Percentiles rank a stretch among this genome's conserved stretches.
Conservation (phyloP, 2,888 invertebrate genomes). For the Nyleta sp. region DNA sequence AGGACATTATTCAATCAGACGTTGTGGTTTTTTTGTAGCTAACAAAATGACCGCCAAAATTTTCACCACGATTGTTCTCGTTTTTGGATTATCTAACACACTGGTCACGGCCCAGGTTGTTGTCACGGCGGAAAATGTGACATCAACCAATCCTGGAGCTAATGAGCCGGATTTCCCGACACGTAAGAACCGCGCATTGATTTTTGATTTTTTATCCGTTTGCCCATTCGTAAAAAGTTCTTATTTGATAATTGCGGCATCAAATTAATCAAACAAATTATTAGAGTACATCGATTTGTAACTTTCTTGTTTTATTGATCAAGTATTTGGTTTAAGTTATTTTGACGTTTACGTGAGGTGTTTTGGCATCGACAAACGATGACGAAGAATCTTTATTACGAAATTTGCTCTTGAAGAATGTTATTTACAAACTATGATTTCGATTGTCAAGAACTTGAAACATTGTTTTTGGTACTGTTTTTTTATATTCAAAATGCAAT, state of each 20-base stretch:
- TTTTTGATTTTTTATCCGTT: too few species aligned
- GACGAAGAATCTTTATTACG: not conserved
- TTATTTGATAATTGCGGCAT: too few species aligned
- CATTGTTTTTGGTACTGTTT: too few species aligned
- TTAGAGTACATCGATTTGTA: too few species aligned
- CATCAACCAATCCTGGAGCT: slow-evolving; percentile 56
- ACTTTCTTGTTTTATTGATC: too few species aligned
- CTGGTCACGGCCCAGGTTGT: slow-evolving; percentile 64
- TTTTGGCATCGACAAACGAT: too few species aligned
- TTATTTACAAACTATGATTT: not conserved
- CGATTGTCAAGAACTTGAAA: not conserved
- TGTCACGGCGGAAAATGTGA: slow-evolving; percentile 55
- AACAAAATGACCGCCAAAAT: slow-evolving; percentile 30
- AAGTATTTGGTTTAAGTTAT: not conserved
- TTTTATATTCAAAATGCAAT: too few species aligned
- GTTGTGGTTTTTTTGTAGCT: slow-evolving; percentile 2
- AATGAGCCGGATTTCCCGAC: slow-evolving; percentile 78
- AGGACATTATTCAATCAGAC: slow-evolving; percentile 11
- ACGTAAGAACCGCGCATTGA: slow-evolving; percentile 73
- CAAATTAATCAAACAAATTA: too few species aligned
- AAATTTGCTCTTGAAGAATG: not conserved
- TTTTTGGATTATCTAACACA: slow-evolving; percentile 63
- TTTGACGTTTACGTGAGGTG: too few species aligned
- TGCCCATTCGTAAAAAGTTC: too few species aligned
- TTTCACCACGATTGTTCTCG: slow-evolving; percentile 48